Base-by-base conservation (phyloP, 2,888 invertebrate genomes). In the Eilema caniola region DNA sequence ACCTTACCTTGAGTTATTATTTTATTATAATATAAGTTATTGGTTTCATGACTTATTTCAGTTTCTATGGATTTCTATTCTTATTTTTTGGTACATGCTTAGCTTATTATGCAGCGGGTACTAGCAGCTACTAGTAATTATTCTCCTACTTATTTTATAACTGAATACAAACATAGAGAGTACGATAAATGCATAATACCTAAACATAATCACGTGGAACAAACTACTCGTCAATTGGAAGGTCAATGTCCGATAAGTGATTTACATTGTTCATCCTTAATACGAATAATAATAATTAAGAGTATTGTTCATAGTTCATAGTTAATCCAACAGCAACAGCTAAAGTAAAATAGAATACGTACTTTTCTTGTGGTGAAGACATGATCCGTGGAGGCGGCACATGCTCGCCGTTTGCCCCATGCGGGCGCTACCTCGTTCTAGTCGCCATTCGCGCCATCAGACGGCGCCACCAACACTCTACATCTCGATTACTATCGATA, bases 391-490 rank as follows among this genome's bases (percentile, higher is more conserved):
- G 93, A 97, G 96, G 96, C 97, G 97, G 95, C 97, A 97, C 97
- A 97, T 97, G 93, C 97, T 97, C 96, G 97, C 97, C 95, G 97
- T 96, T 96, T 97, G 97, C 96, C 97, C 97, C 97, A 97, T 97
- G 94, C 96, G 96, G 93, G 95, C 93, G 94, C 94, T 95, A 93
- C 93, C 93, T 90, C 85, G 87, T 82, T 82, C 93, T 85, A 85
- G 85, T 85, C 92, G 85, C 94, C 95, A 94, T 95, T 84, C 80
- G 86, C 87, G 86, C 88, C 88, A 74, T 79, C 75, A 78, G 80
- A 74, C 77, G 84, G 82, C 86, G 85, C 86, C 86, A 85, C 85
- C 82, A 77, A 74, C 79, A 73, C 80, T 80, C 89, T 89, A 91
- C 90, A 90, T 88, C 78, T 76, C 89, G 77, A 82, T 81, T 79